Evolutionary conservation across 2,888 invertebrate genomes (phyloP).

Genomic region (Erynnis tages): DNA sequence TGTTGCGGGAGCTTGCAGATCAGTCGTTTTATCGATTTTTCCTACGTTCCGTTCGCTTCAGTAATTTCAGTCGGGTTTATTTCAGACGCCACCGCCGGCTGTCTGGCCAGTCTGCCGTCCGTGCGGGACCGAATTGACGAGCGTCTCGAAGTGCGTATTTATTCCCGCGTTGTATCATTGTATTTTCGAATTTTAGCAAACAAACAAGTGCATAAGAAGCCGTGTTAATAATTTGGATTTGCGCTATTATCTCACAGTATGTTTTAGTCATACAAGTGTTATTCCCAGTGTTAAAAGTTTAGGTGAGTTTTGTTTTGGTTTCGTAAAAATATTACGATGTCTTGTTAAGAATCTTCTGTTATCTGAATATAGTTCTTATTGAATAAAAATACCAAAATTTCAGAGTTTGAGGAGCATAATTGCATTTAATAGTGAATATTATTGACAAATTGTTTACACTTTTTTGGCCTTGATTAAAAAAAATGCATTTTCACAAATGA

Average conservation of each 20-base stretch:
- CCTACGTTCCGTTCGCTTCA: background rate
- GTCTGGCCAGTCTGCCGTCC: background rate
- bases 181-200: background rate
- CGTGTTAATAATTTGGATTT: background rate
- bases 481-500: too few relatives aligned
- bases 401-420: too few relatives aligned
- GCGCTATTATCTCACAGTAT: too few relatives aligned
- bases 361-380: too few relatives aligned
- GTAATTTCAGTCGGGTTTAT: background rate
- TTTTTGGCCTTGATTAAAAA: too few relatives aligned
- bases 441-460: background rate
- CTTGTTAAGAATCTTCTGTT: too few relatives aligned
- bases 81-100: background rate
- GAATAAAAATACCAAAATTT: background rate
- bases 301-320: slow-evolving; percentile 5
- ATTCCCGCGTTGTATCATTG: background rate
- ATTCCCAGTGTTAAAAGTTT: slow-evolving; percentile 1
- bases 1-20: slow-evolving; percentile 30
- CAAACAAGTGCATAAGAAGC: background rate
- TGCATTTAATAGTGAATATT: background rate
- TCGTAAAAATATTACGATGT: too few relatives aligned
- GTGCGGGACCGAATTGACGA: background rate
- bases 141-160: background rate
- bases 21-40: slow-evolving; percentile 30
- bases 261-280: background rate